Base-by-base conservation (phyloP, 2,113 vertebrate species). In the Prochilodus magdalenae region DNA sequence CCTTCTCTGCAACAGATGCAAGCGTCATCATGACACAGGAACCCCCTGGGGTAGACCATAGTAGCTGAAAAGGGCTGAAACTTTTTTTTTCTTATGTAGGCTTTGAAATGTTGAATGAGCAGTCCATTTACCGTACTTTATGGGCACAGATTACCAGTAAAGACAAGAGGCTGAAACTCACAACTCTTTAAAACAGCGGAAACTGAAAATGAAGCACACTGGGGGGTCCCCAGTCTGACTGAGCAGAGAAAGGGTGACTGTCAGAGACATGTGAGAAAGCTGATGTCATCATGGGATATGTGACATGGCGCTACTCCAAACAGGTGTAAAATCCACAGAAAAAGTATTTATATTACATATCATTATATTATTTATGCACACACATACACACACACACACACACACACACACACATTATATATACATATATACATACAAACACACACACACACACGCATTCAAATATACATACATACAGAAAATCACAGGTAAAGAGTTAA, bases 211-310 rank as follows among this genome's bases (percentile, higher is more conserved):
- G 49, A 80, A 86, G 44, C 66, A 53, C 33, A 77, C 59, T 5
- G 27, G 81, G 81, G 84, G 84, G 77, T 63, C 73, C 79, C 84
- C 81, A 26, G 4, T 60, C 27, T 86, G 84, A 86, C 81, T 72
- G 27, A 73, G 84, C 81, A 80, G 27, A 73, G 27, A 62, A 51
- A 62, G 24, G 16, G 49, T 24, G 40, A 33, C 79, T 63, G 70
- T 63, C 30, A 74, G 81, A 57, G 20, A 22, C 53, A 26, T 69
- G 65, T 81, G 69, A 77, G 57, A 75, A 40, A 13, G 27, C 27
- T 27, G 27, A 75, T 47, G 75, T 75, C 84, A 74, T 66, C 44
- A 73, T 16, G n/a, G 59, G 22, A 65, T 59, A 44, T 6, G 22
- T 74, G 79, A 65, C 47, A 4, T 27, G 59, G 55, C 44, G 5